Evolutionary conservation across 2,888 invertebrate genomes (phyloP), one percentile per base, ranked within the genome.

Genomic region (Spodoptera littoralis): DNA sequence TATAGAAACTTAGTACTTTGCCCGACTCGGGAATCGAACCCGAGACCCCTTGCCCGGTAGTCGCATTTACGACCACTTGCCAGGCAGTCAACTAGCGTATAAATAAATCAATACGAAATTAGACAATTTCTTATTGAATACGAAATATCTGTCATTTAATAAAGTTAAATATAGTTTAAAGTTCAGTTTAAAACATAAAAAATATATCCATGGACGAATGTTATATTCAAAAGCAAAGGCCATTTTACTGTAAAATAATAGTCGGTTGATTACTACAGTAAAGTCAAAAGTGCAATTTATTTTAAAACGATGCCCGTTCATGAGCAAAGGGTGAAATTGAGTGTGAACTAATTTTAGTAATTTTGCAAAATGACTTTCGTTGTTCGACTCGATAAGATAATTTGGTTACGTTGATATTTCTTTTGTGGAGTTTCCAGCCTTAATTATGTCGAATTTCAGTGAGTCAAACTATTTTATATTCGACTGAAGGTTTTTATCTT

Each of bases 291-390:
- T 78, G 72, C 73, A 77, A 80, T 76, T 80, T 76, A 70, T 76
- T 78, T 79, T 70, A 72, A 71, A 80, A 60, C 55, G 51, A 11
- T 61, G 73, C 52, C 30, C 68, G 41, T 22, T 71, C 61, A 69
- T 54, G 67, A 62, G 65, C 68, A 30, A 68, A 68, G 49, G 48
- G 74, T 74, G 68, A 77, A 82, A 83, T 82, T 80, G 83, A 68
- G 74, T 77, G 82, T 80, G 53, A 83, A 79, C 69, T 76, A 76
- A 81, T 77, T 76, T 67, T 36, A 55, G 69, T 77, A 72, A 76
- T 72, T 74, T 77, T 73, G 70, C 69, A 54, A 66, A 80, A 79
- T 68, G 57, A 73, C 72, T 73, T 80, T 71, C 61, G 60, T 61
- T 60, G 60, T 69, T 69, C 63, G 60, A 74, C 60, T 62, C 48